A percentile compares a stretch with the other conserved stretches of the same genome.
Evolutionary conservation across 2,797 vertebrate genomes (phyloP).

Genomic region (Dermochelys coriacea): DNA sequence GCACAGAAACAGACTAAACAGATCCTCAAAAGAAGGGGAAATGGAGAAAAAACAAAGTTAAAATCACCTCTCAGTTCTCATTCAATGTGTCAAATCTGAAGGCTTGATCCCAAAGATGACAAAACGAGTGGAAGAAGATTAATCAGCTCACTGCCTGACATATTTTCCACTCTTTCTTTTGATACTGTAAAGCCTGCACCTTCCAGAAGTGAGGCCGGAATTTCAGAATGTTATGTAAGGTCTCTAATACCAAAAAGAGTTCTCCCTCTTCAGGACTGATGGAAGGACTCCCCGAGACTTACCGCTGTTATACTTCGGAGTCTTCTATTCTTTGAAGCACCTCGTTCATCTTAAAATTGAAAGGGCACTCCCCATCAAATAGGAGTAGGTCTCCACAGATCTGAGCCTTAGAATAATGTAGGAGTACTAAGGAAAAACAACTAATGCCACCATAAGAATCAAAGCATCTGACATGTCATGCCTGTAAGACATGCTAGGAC

Average conservation of each 20-base stretch:
- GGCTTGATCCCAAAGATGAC: not conserved
- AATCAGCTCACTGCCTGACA: too few species aligned
- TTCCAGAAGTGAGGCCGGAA: not conserved
- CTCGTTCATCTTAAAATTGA: not conserved
- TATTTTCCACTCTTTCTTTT: not conserved
- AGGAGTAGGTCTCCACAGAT: not conserved
- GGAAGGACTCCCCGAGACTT: not conserved
- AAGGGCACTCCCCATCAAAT: not conserved
- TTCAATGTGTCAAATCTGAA: not conserved
- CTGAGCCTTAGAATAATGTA: not conserved
- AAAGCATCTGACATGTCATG: not conserved
- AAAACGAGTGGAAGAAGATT: not conserved
- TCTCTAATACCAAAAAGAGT: not conserved
- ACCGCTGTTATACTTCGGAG: not conserved
- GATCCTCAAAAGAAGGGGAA: not conserved
- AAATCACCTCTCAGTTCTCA: not conserved
- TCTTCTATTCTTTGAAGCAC: not conserved
- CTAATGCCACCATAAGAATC: not conserved
- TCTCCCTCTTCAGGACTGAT: not conserved
- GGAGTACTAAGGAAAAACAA: not conserved
- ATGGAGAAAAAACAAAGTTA: not conserved
- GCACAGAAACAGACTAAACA: not conserved
- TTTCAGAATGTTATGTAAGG: not conserved
- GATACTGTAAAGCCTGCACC: not conserved
- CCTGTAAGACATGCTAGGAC: not conserved